Evolutionary conservation across 2,888 invertebrate genomes (phyloP), one percentile per base, ranked within the genome.

Genomic region (Pyrochroa serraticornis): DNA sequence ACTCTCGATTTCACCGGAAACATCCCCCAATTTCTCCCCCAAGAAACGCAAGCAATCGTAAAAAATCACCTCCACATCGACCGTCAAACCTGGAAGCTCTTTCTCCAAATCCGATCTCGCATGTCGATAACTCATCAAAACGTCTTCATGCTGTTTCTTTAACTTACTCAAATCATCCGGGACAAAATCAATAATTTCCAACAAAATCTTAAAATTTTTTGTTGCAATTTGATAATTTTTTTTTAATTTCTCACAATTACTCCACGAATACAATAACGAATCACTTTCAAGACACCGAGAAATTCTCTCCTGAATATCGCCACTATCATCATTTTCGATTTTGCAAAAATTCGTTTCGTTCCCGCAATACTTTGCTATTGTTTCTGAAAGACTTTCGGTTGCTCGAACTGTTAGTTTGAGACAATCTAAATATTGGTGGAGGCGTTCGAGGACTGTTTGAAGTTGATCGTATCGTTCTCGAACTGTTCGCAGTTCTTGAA

Each of bases 201-300:
- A 57, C 31, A 77, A 71, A 45, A 75, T 70, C 60, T 75, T 75
- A 58, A 77, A 76, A 64, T 78, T 78, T 50, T 75, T 72, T 31
- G 74, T 60, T 0, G 76, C 78, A 51, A 74, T 68, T 37, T 71
- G 69, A 58, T 71, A 77, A 59, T 78, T 74, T 52, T 58, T 62
- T 33, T 68, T 66, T 12, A 65, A 62, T 34, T 60, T 58, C 41
- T 70, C 68, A 55, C 68, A 67, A 32, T 71, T 65, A 37, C 44
- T 43, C 41, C 61, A 63, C 30, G 65, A 22, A 22, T 22, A 2
- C 5, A 2, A 5, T 22, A 22, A 22, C 2, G 22, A 41, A 3
- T 22, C 22, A 5, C 5, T 22, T 22, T 22, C 22, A 5, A 22
- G 22, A 22, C 22, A 22, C 22, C 22, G 22, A 22, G 5, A 22